Base-by-base conservation (phyloP, 37 sponge, comb jelly and placozoan species). In the Eunapius fragilis region DNA sequence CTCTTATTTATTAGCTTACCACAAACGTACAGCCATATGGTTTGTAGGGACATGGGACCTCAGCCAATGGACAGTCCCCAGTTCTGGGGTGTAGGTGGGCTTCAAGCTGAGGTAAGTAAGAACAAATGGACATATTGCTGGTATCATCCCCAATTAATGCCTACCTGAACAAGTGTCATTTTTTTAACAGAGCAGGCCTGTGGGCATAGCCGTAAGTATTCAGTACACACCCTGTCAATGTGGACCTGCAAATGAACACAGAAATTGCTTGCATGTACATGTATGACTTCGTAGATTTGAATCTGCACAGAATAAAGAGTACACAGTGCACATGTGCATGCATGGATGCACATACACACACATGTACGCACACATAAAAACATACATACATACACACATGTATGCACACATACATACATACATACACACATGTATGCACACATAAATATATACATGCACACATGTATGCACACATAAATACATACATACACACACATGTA, bases 31-130 rank as follows among this genome's bases (percentile, higher is more conserved):
- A 91, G 0, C 87, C 87, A 30, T 50, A 85, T 0, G 25, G 5
- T 25, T 7, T 34, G 78, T 25, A 91, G 26, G 91, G 91, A 78
- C 91, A 91, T 30, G n/a, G n/a, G n/a, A n/a, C n/a, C n/a, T n/a
- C n/a, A n/a, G 76, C 19, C 31, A 91, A 80, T 69, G 91, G 91
- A 68, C 91, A 91, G 41, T 70, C 70, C 9, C 91, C 91, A 68
- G 31, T 24, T 13, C 68, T 86, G 12, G 78, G n/a, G 3, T 30
- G 26, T 7, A 86, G 31, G 70, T 91, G 91, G 30, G 70, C 25
- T 68, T 86, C 74, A 1, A 91, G 79, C 91, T 90, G 68, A 41
- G n/a, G 35, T 67, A 50, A 14, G n/a, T 71, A 26, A 83, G 27
- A 11, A 19, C 58, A 58, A 2, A 58, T n/a, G n/a, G n/a, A n/a